Evolutionary conservation across 2,797 vertebrate species (phyloP).

Genomic region (Bradypodion pumilum): DNA sequence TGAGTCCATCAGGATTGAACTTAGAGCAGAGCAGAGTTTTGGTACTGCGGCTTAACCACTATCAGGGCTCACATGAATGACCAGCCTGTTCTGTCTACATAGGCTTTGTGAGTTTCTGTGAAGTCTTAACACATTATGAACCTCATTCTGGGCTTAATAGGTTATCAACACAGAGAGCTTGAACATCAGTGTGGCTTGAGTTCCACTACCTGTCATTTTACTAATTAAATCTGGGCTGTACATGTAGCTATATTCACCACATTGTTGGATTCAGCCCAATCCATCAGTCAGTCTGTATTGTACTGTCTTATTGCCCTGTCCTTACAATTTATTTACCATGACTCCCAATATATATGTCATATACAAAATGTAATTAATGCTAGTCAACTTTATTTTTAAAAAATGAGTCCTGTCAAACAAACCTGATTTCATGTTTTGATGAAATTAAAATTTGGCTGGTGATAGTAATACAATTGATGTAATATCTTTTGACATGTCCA

Average conservation of each 20-base stretch:
- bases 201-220: constrained; percentile 17
- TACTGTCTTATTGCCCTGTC: constrained; percentile 16
- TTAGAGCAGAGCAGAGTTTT: neutral
- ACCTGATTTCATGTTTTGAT: constrained; percentile 31
- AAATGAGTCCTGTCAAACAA: constrained; percentile 31
- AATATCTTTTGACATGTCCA: constrained; percentile 23
- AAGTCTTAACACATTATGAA: neutral
- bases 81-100: neutral
- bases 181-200: neutral
- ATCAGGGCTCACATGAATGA: neutral
- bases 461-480: constrained; percentile 21
- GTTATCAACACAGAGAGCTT: neutral
- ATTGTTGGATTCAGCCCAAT: constrained; percentile 18
- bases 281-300: constrained; percentile 20
- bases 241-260: neutral
- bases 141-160: too few species aligned
- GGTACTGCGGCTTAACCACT: neutral
- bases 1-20: too few species aligned
- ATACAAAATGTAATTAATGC: constrained; percentile 37
- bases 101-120: neutral
- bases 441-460: constrained; percentile 23
- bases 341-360: constrained; percentile 31
- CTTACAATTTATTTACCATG: constrained; percentile 29
- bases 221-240: constrained; percentile 1
- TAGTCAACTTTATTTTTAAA: constrained; percentile 28